Base-by-base conservation (phyloP, 2,888 invertebrate species). In the Drosophila stalkeri region DNA sequence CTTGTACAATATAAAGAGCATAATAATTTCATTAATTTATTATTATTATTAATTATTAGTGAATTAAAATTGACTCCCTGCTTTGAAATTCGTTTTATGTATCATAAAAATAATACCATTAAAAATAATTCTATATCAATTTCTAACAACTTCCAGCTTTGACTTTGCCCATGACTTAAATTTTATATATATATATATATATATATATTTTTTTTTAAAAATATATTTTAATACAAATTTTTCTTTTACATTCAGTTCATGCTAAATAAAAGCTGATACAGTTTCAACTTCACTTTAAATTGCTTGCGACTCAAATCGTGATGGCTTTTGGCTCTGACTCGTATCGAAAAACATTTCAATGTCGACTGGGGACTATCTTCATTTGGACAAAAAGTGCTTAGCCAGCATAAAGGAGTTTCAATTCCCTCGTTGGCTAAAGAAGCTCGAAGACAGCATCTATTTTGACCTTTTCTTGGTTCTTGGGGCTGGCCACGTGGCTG, bases 401-500 rank as follows among this genome's bases (percentile, higher is more conserved):
- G 33, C 47, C 47, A 33, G 33, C 39, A 4, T 7, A 20, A 18
- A 18, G 39, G 37, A 31, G n/a, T 27, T 4, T 7, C 55, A 8
- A 37, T 14, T 41, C 37, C 39, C 44, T 27, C 33, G 16, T 39
- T 37, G 39, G 41, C 2, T 39, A 7, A 18, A 1, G 14, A 23
- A 12, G 1, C 11, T 51, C 35, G 33, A 67, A 51, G 65, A 51
- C 55, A 55, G 33, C 41, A 16, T 37, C 43, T 31, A 20, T 47
- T 41, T 44, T 16, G 55, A 60, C 20, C 55, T 39, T 67, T 68
- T 62, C 31, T 35, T 23, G 27, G 6, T 2, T 31, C 31, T 27
- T 33, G 27, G 35, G 27, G 49, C 20, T 20, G 43, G 49, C 37
- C 62, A 73, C 69, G 63, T 77, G 64, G 55, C 39, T 43, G 37